These are phyloP conservation scores for Drosophila antonietae DNA, from an alignment of 2,888 invertebrate genomes.

Conservation along the genomic window DNA sequence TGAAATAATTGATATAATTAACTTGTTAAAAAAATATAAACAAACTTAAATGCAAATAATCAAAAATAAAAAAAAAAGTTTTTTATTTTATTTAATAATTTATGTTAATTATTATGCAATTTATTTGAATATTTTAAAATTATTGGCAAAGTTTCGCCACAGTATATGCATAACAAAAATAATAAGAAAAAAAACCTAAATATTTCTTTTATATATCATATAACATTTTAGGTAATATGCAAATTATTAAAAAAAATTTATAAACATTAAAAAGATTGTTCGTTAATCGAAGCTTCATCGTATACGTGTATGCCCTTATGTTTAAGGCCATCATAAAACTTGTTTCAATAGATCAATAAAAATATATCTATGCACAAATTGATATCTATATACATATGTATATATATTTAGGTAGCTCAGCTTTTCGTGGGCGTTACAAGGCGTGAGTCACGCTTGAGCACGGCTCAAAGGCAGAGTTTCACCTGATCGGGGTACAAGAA, in stretches of 20 bases:
- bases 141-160: too few relatives aligned
- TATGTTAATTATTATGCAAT: too few relatives aligned
- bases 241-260: neutral
- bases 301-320: slow-evolving; percentile 27
- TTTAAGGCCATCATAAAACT: slow-evolving; percentile 18
- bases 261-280: neutral
- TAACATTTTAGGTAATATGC: neutral
- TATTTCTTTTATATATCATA: neutral
- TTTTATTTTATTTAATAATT: too few relatives aligned
- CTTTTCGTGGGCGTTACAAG: slow-evolving; percentile 53
- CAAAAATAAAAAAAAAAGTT: too few relatives aligned
- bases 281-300: neutral
- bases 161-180: too few relatives aligned
- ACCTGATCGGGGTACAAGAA: slow-evolving; percentile 46
- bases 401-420: neutral
- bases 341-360: slow-evolving; percentile 19
- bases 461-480: slow-evolving; percentile 44
- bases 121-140: too few relatives aligned
- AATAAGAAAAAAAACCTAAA: too few relatives aligned
- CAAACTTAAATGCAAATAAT: too few relatives aligned
- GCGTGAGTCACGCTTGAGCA: slow-evolving; percentile 55
- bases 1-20: too few relatives aligned
- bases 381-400: neutral
- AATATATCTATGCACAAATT: slow-evolving; percentile 2
- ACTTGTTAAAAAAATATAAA: too few relatives aligned